Evolutionary conservation across 2,113 vertebrate species (phyloP).

Genomic region (Lates calcarifer): DNA sequence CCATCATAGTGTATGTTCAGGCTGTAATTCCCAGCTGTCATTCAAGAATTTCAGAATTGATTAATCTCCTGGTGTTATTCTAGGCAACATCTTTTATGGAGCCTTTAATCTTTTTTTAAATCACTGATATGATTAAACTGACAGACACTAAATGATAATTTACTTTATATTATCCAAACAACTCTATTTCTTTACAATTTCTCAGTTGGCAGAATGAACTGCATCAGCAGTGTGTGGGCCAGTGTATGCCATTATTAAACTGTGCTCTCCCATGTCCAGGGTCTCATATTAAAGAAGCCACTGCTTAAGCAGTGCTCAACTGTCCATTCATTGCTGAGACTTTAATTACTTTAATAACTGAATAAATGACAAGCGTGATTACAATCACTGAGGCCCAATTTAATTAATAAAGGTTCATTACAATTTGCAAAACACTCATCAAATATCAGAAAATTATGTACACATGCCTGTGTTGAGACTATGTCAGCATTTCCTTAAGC

Average conservation of each 20-base stretch:
- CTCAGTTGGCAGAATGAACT: background rate
- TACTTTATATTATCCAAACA: background rate
- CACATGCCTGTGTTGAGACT: background rate
- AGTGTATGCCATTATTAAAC: background rate
- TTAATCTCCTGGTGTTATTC: background rate
- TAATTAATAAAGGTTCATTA: constrained; percentile 49
- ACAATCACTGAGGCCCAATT: constrained; percentile 42
- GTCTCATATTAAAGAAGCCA: constrained; percentile 20
- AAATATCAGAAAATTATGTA: constrained; percentile 21
- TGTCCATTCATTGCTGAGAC: constrained; percentile 49
- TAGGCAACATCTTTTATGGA: background rate
- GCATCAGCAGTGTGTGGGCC: background rate
- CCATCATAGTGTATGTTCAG: background rate
- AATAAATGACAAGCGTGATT: constrained; percentile 38
- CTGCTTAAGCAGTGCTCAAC: constrained; percentile 2
- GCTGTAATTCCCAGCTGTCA: background rate
- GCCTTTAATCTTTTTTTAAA: background rate
- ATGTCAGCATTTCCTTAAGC: background rate
- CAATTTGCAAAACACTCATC: constrained; percentile 26
- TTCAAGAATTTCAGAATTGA: background rate
- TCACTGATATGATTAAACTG: background rate
- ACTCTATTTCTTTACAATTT: background rate
- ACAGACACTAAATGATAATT: background rate
- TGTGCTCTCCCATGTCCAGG: background rate
- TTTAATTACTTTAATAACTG: constrained; percentile 53